Evolutionary conservation across 1,140 invertebrate species (phyloP).

Genomic region (Metopolophium dirhodum): DNA sequence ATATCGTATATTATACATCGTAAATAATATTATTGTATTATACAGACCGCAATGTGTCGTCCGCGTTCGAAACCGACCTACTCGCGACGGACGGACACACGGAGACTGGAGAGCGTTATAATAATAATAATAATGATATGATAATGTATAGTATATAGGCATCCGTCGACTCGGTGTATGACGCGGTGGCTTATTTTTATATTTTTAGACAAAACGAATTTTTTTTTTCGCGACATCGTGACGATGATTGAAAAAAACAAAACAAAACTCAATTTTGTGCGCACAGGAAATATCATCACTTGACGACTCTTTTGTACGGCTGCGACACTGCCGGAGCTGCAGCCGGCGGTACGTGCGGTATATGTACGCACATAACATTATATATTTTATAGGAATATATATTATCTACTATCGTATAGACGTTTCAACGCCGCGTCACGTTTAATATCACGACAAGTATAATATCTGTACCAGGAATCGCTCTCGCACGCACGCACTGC

Average conservation of each 20-base stretch:
- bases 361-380: not conserved
- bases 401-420: not conserved
- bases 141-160: no score
- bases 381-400: not conserved
- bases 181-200: not conserved
- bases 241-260: not conserved
- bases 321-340: not conserved
- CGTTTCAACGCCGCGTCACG: not conserved
- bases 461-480: not conserved
- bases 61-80: not conserved
- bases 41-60: not conserved
- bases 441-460: not conserved
- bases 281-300: not conserved
- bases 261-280: not conserved
- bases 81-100: not conserved
- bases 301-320: not conserved
- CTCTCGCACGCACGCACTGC: not conserved
- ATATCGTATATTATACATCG: not conserved
- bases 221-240: not conserved
- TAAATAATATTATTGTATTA: not conserved
- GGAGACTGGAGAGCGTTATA: no score
- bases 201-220: not conserved
- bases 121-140: not conserved
- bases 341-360: not conserved
- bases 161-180: no score